phyloP scores from a whole-genome alignment of 2,888 invertebrate genomes.

The Ctenicera cuprea region DNA sequence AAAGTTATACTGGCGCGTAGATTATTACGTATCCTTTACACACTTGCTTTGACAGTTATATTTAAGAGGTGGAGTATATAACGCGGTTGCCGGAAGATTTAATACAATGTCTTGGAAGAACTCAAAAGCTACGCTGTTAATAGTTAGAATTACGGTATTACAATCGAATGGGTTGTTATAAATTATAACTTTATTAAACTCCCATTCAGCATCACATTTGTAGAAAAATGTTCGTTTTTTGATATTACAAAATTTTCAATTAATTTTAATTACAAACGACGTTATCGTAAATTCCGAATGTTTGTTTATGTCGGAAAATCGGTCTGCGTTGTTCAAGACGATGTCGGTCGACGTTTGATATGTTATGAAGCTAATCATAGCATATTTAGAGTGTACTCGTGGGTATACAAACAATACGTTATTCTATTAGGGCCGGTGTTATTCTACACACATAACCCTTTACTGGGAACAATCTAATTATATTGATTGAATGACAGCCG shows the following conservation, averaged over 20 bases:
- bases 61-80: background rate
- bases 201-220: background rate
- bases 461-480: slow-evolving; percentile 72
- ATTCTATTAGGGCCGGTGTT: slow-evolving; percentile 69
- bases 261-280: background rate
- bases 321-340: slow-evolving; percentile 8
- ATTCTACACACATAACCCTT: slow-evolving; percentile 71
- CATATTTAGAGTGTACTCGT: slow-evolving; percentile 48
- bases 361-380: slow-evolving; percentile 48
- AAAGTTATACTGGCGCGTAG: background rate
- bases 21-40: background rate
- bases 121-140: background rate
- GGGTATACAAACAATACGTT: slow-evolving; percentile 65
- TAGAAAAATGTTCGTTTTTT: background rate
- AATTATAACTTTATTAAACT: slow-evolving; percentile 16
- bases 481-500: slow-evolving; percentile 74
- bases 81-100: too few species aligned
- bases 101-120: too few species aligned
- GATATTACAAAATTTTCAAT: background rate
- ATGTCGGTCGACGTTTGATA: slow-evolving; percentile 34
- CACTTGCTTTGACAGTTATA: slow-evolving; percentile 3
- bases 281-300: background rate
- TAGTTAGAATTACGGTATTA: background rate
- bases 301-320: background rate
- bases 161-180: background rate